Conservation (phyloP, 2,888 invertebrate species). For the Drosophila siamana region DNA sequence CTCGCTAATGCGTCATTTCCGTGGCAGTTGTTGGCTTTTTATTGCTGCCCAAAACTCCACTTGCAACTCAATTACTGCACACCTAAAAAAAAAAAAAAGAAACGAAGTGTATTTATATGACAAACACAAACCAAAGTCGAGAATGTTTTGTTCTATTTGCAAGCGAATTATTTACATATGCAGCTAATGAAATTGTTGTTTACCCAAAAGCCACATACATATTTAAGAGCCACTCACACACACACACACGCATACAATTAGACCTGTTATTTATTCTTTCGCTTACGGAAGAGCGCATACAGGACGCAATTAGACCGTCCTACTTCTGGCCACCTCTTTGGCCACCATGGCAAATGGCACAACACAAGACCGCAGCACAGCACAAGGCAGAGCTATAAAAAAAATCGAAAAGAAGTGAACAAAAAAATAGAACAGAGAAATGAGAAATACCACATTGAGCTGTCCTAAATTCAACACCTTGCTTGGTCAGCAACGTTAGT, state of each 20-base stretch:
- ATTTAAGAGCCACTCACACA: slow-evolving; percentile 1
- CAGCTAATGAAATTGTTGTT: slow-evolving; percentile 57
- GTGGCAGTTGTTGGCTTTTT: slow-evolving; percentile 65
- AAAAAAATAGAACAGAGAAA: slow-evolving; percentile 10
- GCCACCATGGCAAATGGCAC: slow-evolving; percentile 41
- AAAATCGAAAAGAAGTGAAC: slow-evolving; percentile 4
- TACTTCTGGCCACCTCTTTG: slow-evolving; percentile 10
- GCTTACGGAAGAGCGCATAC: slow-evolving; percentile 59
- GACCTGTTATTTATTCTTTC: slow-evolving; percentile 60
- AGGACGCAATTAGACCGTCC: slow-evolving; percentile 67
- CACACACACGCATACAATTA: not conserved
- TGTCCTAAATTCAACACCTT: slow-evolving; percentile 81
- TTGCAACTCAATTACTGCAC: slow-evolving; percentile 25
- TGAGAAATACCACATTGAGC: slow-evolving; percentile 52
- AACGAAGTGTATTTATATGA: not conserved
- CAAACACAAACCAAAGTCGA: slow-evolving; percentile 22
- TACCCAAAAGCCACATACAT: slow-evolving; percentile 14
- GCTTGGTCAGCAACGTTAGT: slow-evolving; percentile 65
- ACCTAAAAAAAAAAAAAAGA: not conserved
- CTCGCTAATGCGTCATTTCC: slow-evolving; percentile 75
- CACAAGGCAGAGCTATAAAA: slow-evolving; percentile 27
- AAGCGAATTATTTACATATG: slow-evolving; percentile 46
- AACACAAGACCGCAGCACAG: slow-evolving; percentile 53
- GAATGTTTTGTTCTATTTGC: slow-evolving; percentile 20
- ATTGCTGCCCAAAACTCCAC: slow-evolving; percentile 49